Evolutionary conservation across 2,888 invertebrate genomes (phyloP), one percentile per base, ranked within the genome.

Genomic region (Synanthedon andrenaeformis): DNA sequence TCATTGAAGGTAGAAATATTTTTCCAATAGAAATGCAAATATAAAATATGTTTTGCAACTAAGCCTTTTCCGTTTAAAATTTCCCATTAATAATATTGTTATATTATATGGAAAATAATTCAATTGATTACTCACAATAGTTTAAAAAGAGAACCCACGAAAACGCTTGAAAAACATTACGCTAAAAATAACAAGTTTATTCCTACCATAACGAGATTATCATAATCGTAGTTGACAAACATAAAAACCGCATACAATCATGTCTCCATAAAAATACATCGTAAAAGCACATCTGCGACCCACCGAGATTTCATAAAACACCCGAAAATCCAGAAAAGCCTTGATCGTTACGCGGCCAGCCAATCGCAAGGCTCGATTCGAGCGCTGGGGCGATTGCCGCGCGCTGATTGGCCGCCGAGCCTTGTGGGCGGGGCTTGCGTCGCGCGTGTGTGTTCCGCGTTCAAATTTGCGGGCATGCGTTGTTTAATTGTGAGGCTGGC

Each of bases 251-350:
- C 70, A 68, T 69, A 75, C 71, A 76, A 72, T 72, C 69, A 69
- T 66, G 67, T 66, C 67, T 59, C 72, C 70, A 79, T 80, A 80
- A 79, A 23, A 79, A 72, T 75, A 78, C 70, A 70, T 72, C 70
- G 72, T 65, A 65, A 62, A 66, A 66, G 54, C 52, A 54, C 51
- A 56, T 66, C 66, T 65, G 61, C 58, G 66, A 60, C 62, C 65
- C 69, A n/a, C 65, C 65, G 73, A 75, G 79, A 77, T 75, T 77
- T 76, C 76, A 80, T 82, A 80, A 79, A 80, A 77, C 79, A 80
- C 77, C 83, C 80, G 71, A 83, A 82, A 84, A 80, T 78, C 82
- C 79, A 77, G 76, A 78, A 72, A 79, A 76, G 72, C 69, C 65
- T 69, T 75, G 82, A 82, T 83, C 82, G 82, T 82, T 82, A 81